Conservation (phyloP, 1,140 invertebrate species). For the Bombus breviceps region DNA sequence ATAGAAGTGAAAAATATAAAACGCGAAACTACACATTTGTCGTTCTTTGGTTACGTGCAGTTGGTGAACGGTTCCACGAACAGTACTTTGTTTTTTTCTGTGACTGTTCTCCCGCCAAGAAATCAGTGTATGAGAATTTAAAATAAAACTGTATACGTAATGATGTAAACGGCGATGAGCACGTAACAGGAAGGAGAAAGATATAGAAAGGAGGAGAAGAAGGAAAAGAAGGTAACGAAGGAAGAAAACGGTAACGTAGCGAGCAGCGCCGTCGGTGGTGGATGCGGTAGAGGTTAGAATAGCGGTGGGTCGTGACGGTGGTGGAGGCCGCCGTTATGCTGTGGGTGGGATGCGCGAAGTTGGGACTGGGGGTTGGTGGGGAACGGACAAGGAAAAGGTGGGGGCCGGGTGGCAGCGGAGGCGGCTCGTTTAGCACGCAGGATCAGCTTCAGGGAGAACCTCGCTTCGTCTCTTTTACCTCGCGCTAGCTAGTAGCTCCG, state of each 20-base stretch:
- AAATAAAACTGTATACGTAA: background rate
- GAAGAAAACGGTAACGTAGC: constrained; percentile 59
- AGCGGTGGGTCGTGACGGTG: background rate
- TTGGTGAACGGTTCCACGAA: too few relatives aligned
- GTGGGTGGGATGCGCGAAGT: background rate
- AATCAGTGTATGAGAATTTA: too few relatives aligned
- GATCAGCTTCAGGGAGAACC: constrained; percentile 70
- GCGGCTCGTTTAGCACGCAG: constrained; percentile 75
- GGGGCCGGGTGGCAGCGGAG: constrained; percentile 48
- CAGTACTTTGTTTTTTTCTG: too few relatives aligned
- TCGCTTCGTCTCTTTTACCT: constrained; percentile 72
- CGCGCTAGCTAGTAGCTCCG: constrained; percentile 75
- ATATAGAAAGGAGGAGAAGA: background rate
- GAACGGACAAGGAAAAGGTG: constrained; percentile 35
- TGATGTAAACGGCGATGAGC: background rate
- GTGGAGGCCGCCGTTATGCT: constrained; percentile 24
- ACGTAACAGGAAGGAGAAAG: too few relatives aligned
- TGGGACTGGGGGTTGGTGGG: background rate
- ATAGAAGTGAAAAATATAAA: too few relatives aligned
- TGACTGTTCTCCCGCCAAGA: background rate
- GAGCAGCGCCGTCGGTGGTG: constrained; percentile 56
- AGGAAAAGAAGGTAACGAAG: background rate
- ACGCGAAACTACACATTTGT: too few relatives aligned
- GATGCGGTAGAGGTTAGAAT: constrained; percentile 19
- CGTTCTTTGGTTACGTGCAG: too few relatives aligned